These are phyloP conservation scores for Antheraea assamensis DNA, from an alignment of 2,888 invertebrate genomes.

Conservation along the genomic window DNA sequence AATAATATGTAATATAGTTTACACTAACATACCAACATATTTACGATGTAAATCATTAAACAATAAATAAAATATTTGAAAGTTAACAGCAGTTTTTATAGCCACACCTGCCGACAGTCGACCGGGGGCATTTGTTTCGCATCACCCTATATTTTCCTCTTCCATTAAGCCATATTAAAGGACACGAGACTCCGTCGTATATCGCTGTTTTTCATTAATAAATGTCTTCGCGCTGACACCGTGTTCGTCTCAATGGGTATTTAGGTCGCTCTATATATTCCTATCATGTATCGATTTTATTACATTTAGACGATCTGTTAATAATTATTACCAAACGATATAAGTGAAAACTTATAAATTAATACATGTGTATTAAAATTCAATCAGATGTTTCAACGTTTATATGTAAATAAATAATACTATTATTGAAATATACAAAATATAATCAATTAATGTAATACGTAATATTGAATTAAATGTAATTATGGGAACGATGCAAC, in stretches of 20 bases:
- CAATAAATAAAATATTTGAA: not conserved
- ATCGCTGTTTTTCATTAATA: slow-evolving; percentile 52
- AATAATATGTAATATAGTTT: too few relatives aligned
- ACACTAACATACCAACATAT: not conserved
- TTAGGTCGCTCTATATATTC: slow-evolving; percentile 29
- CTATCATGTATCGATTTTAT: slow-evolving; percentile 23
- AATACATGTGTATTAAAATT: too few relatives aligned
- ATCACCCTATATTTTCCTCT: slow-evolving; percentile 66
- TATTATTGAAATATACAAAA: too few relatives aligned
- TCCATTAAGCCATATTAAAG: slow-evolving; percentile 74
- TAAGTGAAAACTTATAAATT: too few relatives aligned
- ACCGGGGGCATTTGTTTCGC: slow-evolving; percentile 69
- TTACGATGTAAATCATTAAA: not conserved
- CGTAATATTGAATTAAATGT: too few relatives aligned
- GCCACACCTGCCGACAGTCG: slow-evolving; percentile 25
- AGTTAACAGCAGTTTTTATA: not conserved
- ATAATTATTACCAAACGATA: not conserved
- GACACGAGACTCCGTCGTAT: slow-evolving; percentile 44
- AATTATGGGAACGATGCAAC: too few relatives aligned
- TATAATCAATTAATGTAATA: too few relatives aligned
- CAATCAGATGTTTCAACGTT: too few relatives aligned
- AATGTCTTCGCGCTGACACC: slow-evolving; percentile 17
- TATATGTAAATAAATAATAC: too few relatives aligned
- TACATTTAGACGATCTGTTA: not conserved
- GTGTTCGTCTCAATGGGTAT: slow-evolving; percentile 36